phyloP scores from a whole-genome alignment of 35 echinoderm and acorn worm species.

The Stichopus chloronotus region DNA sequence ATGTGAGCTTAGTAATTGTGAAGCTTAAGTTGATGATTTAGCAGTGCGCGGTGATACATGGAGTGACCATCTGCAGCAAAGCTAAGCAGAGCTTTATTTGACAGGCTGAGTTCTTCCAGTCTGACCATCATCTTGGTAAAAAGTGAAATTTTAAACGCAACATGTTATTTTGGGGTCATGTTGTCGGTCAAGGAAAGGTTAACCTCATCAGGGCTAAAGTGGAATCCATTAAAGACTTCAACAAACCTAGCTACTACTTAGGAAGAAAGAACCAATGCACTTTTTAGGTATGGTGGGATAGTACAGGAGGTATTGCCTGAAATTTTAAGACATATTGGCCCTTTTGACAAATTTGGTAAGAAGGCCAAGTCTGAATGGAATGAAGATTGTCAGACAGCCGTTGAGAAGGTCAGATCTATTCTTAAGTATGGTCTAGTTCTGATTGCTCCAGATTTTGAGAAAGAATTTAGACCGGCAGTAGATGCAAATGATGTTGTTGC shows the following conservation, averaged over 20 bases:
- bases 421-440: constrained; percentile 64
- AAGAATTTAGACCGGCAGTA: constrained; percentile 66
- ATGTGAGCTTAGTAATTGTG: constrained; percentile 1
- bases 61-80: constrained; percentile 24
- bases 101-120: constrained; percentile 16
- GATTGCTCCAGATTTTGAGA: constrained; percentile 61
- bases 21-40: constrained; percentile 59
- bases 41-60: constrained; percentile 30
- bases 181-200: constrained; percentile 55
- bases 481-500: constrained; percentile 73
- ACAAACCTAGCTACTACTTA: background rate
- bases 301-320: constrained; percentile 68
- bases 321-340: constrained; percentile 57
- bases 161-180: constrained; percentile 46
- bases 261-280: constrained; percentile 62
- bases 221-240: constrained; percentile 33
- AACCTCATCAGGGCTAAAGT: constrained; percentile 55
- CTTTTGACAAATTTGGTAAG: constrained; percentile 75
- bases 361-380: constrained; percentile 65
- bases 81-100: constrained; percentile 27
- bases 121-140: constrained; percentile 52
- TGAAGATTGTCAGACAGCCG: constrained; percentile 59
- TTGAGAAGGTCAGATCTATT: constrained; percentile 63
- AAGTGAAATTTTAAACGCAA: constrained; percentile 50
- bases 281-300: constrained; percentile 80